Evolutionary conservation across 2,797 vertebrate species (phyloP), one percentile per base, ranked within the genome.

Genomic region (Rhynchonycteris naso): DNA sequence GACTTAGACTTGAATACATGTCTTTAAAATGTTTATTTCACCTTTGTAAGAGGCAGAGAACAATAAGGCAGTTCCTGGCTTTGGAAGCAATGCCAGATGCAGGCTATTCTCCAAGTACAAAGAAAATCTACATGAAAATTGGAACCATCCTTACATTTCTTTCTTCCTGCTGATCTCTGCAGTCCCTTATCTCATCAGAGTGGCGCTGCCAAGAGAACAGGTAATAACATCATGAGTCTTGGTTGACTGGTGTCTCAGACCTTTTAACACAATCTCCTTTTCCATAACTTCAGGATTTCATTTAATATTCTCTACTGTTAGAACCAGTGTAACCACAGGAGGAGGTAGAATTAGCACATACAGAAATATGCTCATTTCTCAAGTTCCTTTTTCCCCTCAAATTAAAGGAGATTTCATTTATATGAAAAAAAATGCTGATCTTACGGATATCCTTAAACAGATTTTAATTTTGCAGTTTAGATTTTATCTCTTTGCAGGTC

Each of bases 221-320:
- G 38, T 97, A 96, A 98, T 97, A 96, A 90, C 91, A 93, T 96
- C 96, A 96, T 92, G 93, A 94, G 88, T 98, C 95, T 97, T 80
- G 94, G 87, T 74, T 97, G 96, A 81, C 89, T 80, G 88, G 16
- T 96, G 82, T 91, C 71, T 95, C 91, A 91, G 72, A 9, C 91
- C 74, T 97, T 98, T 97, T 94, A 97, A 95, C 90, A 96, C 81
- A 58, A 86, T 97, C 87, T 50, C 96, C 89, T 74, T 97, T 97
- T 96, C 95, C 72, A 90, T 95, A 97, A 92, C 54, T 95, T 96
- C 74, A 85, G 91, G 22, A 92, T 96, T 98, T 97, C 66, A 90
- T 97, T 98, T 95, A 97, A 96, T 97, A 96, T 95, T 98, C 59
- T 93, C 68, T 43, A 90, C 52, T 43, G 35, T 91, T 94, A 94